Conservation (phyloP, 2,113 vertebrate genomes). For the Stercorarius parasiticus region DNA sequence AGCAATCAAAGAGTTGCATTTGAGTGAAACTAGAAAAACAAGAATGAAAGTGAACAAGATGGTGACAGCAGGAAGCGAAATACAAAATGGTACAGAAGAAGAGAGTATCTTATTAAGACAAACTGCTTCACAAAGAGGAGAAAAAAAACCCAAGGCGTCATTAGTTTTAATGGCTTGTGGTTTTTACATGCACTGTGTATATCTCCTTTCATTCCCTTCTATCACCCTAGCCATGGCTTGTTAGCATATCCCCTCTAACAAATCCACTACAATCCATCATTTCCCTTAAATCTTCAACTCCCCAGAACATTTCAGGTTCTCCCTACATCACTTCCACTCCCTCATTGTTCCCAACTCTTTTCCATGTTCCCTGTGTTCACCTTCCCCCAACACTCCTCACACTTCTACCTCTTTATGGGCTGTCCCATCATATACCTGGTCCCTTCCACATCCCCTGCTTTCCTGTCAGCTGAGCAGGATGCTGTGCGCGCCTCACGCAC, state of each 20-base stretch:
- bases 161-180: not conserved
- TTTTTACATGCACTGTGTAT: not conserved
- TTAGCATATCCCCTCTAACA: not conserved
- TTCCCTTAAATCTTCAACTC: not conserved
- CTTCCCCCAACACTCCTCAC: not conserved
- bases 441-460: not conserved
- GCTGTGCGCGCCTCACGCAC: fast-evolving
- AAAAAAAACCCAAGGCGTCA: not conserved
- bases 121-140: not conserved
- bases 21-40: conserved; percentile 26
- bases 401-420: not conserved
- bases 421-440: not conserved
- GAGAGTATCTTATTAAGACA: not conserved
- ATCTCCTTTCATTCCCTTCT: not conserved
- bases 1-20: conserved; percentile 46
- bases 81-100: not conserved
- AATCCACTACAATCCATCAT: not conserved
- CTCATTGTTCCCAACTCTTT: not conserved
- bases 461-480: not conserved
- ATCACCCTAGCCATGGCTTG: not conserved
- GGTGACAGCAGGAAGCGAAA: not conserved
- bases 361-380: not conserved
- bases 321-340: not conserved
- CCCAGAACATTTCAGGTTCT: not conserved
- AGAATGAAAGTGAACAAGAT: conserved; percentile 25